Evolutionary conservation across 2,888 invertebrate genomes (phyloP).

Genomic region (Melanostoma scalare): DNA sequence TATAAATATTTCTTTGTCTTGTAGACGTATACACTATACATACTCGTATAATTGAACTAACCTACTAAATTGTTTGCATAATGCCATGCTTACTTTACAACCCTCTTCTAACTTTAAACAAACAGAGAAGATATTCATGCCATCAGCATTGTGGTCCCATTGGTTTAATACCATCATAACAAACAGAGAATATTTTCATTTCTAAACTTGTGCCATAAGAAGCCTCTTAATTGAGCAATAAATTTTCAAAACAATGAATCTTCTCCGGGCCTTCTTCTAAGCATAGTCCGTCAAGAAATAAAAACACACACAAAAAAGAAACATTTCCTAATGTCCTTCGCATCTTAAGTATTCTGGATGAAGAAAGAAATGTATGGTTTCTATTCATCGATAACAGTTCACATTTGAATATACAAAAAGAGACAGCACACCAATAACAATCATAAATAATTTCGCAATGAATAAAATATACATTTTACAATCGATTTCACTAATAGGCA

Average conservation of each 20-base stretch:
- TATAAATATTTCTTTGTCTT: background rate
- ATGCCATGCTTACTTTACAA: background rate
- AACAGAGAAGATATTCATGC: background rate
- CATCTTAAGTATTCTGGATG: constrained; percentile 22
- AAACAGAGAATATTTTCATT: constrained; percentile 14
- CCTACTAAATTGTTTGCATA: background rate
- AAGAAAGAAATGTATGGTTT: constrained; percentile 7
- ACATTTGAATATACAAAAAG: constrained; percentile 60
- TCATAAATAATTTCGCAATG: constrained; percentile 68
- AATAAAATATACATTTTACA: constrained; percentile 64
- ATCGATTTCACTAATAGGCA: constrained; percentile 58
- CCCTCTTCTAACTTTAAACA: background rate
- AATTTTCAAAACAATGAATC: constrained; percentile 50
- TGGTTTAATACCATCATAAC: background rate
- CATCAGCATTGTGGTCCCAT: background rate
- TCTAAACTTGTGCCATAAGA: constrained; percentile 38
- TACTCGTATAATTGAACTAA: constrained; percentile 8
- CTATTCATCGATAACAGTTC: constrained; percentile 53
- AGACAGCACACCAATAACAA: constrained; percentile 62
- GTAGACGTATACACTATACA: background rate
- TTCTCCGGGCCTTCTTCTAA: background rate
- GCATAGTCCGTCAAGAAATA: constrained; percentile 20
- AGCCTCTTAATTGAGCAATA: constrained; percentile 45
- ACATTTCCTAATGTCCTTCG: constrained; percentile 13
- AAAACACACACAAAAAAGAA: background rate